A percentile compares a stretch with the other conserved stretches of the same genome.
These are phyloP conservation scores for Meloe dianella DNA, from an alignment of 2,888 invertebrate species.

Conservation along the genomic window DNA sequence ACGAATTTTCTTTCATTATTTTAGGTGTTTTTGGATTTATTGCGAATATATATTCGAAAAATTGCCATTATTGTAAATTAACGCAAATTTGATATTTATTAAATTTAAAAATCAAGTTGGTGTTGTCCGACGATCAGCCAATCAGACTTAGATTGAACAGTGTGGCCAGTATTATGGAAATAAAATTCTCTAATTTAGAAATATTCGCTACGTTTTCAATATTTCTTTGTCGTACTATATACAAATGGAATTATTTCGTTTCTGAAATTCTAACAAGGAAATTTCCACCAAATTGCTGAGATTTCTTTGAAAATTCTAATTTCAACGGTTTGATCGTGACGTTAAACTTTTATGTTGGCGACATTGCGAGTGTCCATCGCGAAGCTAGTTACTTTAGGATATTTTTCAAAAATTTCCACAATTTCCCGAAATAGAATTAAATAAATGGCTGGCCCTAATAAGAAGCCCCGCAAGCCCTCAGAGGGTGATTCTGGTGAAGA, in stretches of 20 bases:
- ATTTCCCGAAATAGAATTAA: too few species aligned
- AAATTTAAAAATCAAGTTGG: background rate
- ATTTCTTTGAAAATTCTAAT: too few species aligned
- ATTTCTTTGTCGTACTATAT: too few species aligned
- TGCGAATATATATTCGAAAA: background rate
- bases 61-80: background rate
- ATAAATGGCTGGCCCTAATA: constrained; percentile 50
- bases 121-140: background rate
- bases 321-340: too few species aligned
- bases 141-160: background rate
- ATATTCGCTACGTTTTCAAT: too few species aligned
- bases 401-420: background rate
- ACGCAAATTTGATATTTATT: background rate
- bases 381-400: background rate
- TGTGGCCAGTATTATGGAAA: background rate
- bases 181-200: background rate
- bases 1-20: background rate
- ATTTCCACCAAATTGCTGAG: too few species aligned
- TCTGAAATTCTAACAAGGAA: too few species aligned
- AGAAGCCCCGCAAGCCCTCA: constrained; percentile 42
- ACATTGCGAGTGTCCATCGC: background rate
- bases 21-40: background rate
- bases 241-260: too few species aligned
- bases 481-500: constrained; percentile 37
- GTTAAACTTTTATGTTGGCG: background rate